phyloP scores from a whole-genome alignment of 2,888 invertebrate species.

The Minunthozetes semirufus region DNA sequence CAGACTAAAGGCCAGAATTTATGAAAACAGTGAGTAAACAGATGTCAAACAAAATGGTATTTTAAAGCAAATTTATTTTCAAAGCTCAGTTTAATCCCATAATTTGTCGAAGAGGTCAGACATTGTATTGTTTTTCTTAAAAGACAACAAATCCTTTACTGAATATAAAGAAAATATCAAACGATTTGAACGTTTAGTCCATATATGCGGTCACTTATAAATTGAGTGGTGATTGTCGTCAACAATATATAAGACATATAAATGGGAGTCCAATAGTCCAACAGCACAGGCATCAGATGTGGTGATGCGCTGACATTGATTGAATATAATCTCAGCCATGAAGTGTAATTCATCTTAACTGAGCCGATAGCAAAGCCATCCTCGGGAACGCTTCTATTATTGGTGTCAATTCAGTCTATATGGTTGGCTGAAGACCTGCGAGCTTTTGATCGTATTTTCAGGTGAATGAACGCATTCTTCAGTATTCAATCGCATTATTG shows the following conservation, averaged over 20 bases:
- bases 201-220: not conserved
- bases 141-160: not conserved
- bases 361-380: not conserved
- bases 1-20: conserved; percentile 1
- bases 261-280: not conserved
- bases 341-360: conserved; percentile 25
- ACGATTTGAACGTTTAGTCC: not conserved
- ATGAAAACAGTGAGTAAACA: not conserved
- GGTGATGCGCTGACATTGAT: conserved; percentile 17
- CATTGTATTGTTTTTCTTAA: not conserved
- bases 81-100: not conserved
- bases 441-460: not conserved
- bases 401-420: not conserved
- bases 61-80: not conserved
- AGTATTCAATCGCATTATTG: not conserved
- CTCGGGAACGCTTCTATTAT: not conserved
- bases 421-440: not conserved
- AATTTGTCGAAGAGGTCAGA: not conserved
- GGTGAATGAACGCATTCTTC: not conserved
- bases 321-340: conserved; percentile 21
- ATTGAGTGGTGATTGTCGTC: conserved; percentile 9
- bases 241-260: not conserved
- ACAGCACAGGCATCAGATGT: not conserved
- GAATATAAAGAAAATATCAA: not conserved
- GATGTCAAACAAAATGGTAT: not conserved